Base-by-base conservation (phyloP, 2,888 invertebrate species). In the Actias luna region DNA sequence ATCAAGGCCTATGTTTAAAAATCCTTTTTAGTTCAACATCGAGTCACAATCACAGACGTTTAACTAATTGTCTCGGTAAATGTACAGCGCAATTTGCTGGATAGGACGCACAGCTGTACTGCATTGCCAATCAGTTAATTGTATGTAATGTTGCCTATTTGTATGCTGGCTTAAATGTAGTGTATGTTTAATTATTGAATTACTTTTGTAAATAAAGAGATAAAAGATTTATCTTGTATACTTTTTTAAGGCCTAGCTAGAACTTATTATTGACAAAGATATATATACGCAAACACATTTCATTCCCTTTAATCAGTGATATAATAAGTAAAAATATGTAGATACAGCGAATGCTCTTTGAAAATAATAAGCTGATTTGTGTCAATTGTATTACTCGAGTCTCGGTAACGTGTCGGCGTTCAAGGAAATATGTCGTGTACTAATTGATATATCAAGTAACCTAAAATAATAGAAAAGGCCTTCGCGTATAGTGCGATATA, bases 71-170 rank as follows among this genome's bases (percentile, higher is more conserved):
- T 88, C 86, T 83, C 82, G 84, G 82, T 80, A 81, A 80, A 83
- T 82, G 78, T 76, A 78, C 81, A 74, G 74, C 73, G 76, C 83
- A 87, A 87, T 89, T 87, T 87, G 81, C 81, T 82, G 72, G 80
- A 79, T 78, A 74, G 78, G 75, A 71, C 75, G 72, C 73, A 73
- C 75, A 76, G 80, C 82, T 70, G 77, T 77, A 73, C 78, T 79
- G 80, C 84, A 89, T 88, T 89, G 88, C 74, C 88, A 87, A 89
- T 88, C 87, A 84, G 83, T 83, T 85, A 84, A 87, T 85, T 75
- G 77, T 76, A 73, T 69, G 65, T 71, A 65, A 64, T 63, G 65
- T 66, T 57, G 35, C 29, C 46, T 66, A 58, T 65, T 72, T 69
- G 67, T 75, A 64, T 69, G 62, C 58, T 46, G 50, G 64, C 60